Conservation (phyloP, 2,113 vertebrate genomes). For the Heterotis niloticus region DNA sequence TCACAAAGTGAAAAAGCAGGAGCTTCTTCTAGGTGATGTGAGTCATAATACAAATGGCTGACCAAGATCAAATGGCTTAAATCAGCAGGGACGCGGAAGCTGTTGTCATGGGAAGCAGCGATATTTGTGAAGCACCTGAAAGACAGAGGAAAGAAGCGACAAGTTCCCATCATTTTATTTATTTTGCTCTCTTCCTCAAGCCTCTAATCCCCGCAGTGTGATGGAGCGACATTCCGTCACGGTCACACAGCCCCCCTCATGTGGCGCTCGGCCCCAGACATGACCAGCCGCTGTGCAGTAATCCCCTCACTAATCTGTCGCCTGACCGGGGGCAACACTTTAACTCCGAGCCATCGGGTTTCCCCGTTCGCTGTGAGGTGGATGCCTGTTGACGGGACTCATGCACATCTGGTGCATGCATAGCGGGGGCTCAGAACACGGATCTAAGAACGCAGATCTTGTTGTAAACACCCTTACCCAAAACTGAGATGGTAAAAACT, state of each 20-base stretch:
- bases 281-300: background rate
- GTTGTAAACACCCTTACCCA: no score
- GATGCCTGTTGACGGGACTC: background rate
- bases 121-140: constrained; percentile 11
- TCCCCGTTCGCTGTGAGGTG: background rate
- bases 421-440: no score
- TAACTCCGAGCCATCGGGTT: background rate
- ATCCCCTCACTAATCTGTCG: constrained; percentile 12
- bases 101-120: background rate
- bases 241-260: background rate
- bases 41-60: constrained; percentile 6
- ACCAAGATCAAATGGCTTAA: constrained; percentile 1
- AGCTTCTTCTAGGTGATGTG: background rate
- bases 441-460: no score
- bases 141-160: background rate
- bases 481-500: no score
- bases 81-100: background rate
- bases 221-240: background rate
- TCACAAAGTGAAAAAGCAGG: background rate
- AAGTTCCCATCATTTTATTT: no score
- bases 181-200: no score
- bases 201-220: no score
- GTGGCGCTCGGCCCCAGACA: background rate
- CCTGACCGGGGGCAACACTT: background rate
- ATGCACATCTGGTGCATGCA: no score